phyloP scores from a whole-genome alignment of 2,113 vertebrate genomes.

The Campylomormyrus numenius region DNA sequence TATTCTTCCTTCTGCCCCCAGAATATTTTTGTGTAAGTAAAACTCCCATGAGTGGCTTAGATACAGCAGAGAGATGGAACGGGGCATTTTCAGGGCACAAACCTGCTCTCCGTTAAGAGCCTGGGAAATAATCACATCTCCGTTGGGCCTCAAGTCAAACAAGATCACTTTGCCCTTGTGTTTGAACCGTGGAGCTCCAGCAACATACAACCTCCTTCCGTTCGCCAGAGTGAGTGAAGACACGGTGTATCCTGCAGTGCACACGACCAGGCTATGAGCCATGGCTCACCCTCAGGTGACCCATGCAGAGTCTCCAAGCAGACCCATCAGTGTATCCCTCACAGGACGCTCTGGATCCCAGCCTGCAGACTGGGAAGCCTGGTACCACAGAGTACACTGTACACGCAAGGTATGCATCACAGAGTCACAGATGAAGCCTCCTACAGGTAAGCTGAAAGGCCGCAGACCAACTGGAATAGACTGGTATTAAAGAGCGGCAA shows the following conservation, averaged over 20 bases:
- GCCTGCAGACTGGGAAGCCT: neutral
- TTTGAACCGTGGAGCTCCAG: constrained; percentile 87
- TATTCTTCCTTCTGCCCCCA: too few species aligned
- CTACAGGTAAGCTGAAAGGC: neutral
- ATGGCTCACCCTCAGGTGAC: neutral
- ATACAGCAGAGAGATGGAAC: neutral
- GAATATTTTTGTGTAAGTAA: too few species aligned
- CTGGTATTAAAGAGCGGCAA: neutral
- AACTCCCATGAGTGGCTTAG: too few species aligned
- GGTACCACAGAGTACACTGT: neutral
- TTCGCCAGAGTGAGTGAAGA: constrained; percentile 71
- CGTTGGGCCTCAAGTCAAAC: constrained; percentile 72
- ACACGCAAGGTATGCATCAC: neutral
- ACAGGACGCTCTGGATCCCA: neutral
- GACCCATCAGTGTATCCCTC: neutral
- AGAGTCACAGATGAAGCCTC: neutral
- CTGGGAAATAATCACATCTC: constrained; percentile 67
- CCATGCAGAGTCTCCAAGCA: neutral
- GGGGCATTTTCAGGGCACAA: neutral
- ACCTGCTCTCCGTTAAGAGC: constrained; percentile 87
- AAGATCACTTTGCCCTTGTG: constrained; percentile 92
- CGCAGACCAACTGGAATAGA: neutral
- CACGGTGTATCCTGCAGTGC: constrained; percentile 77
- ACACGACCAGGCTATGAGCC: neutral
- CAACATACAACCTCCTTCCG: constrained; percentile 68